A percentile compares a stretch with the other conserved stretches of the same genome.
phyloP scores from a whole-genome alignment of 2,888 invertebrate species.

The Oithona nana region DNA sequence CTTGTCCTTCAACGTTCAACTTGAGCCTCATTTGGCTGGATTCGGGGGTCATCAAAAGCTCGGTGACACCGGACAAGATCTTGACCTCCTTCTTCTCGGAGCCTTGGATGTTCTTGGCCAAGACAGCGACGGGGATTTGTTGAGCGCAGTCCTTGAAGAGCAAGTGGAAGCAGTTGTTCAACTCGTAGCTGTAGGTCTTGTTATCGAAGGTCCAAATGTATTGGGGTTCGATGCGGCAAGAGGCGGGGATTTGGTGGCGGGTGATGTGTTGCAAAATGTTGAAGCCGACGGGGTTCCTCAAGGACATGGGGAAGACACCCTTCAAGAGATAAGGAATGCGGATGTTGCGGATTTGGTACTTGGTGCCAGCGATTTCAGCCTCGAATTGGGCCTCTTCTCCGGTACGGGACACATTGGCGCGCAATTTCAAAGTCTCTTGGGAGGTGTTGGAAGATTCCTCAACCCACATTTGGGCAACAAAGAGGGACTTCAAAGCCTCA shows the following conservation, averaged over 20 bases:
- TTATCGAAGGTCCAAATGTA: constrained; percentile 22
- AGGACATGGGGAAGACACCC: background rate
- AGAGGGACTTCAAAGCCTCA: background rate
- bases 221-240: constrained; percentile 22
- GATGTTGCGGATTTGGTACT: background rate
- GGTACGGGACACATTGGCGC: background rate
- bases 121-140: constrained; percentile 3
- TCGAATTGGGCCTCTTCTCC: background rate
- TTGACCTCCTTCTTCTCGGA: constrained; percentile 5
- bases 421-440: background rate
- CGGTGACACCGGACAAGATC: background rate
- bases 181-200: constrained; percentile 11
- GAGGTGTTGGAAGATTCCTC: background rate
- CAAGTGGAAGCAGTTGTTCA: constrained; percentile 17
- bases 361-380: background rate
- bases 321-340: background rate
- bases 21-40: background rate
- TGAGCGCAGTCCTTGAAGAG: constrained; percentile 17
- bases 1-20: background rate
- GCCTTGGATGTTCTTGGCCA: background rate
- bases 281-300: background rate
- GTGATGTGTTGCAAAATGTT: background rate
- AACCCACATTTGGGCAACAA: background rate
- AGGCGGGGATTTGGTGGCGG: constrained; percentile 18
- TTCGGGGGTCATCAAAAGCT: background rate